Percentiles rank a stretch among this genome's conserved stretches.
These are phyloP conservation scores for Myxocyprinus asiaticus DNA, from an alignment of 2,113 vertebrate genomes.

Conservation along the genomic window DNA sequence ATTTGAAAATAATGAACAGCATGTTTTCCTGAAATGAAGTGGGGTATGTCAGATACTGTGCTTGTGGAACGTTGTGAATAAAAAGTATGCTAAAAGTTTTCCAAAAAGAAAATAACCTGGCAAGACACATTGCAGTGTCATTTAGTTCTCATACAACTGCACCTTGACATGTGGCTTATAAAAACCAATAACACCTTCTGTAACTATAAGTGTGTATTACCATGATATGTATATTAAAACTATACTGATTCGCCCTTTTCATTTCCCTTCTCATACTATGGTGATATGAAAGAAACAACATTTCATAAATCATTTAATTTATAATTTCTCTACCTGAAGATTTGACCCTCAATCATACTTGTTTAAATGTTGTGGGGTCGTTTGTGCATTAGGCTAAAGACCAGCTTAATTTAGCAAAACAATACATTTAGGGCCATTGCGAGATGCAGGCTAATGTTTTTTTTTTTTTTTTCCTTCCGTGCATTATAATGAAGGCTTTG, in stretches of 20 bases:
- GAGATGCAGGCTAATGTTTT: too few species aligned
- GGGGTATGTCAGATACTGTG: too few species aligned
- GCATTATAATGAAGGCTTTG: too few species aligned
- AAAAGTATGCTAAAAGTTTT: neutral
- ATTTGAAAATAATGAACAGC: too few species aligned
- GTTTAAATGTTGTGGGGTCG: too few species aligned
- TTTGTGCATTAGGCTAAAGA: too few species aligned
- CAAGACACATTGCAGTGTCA: neutral
- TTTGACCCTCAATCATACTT: too few species aligned
- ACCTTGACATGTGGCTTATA: neutral
- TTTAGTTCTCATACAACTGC: neutral
- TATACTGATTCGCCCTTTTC: neutral
- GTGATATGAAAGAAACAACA: neutral
- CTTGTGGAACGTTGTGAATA: too few species aligned
- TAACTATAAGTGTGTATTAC: neutral
- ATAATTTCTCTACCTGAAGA: neutral
- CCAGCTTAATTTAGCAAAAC: too few species aligned
- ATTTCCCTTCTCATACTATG: neutral
- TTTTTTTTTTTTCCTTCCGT: too few species aligned
- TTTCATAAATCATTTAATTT: neutral
- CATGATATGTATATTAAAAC: neutral
- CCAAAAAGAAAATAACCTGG: neutral
- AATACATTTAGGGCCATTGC: too few species aligned
- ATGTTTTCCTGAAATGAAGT: too few species aligned
- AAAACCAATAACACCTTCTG: neutral